Percentiles rank a stretch among this genome's conserved stretches.
Conservation (phyloP, 2,113 vertebrate species). For the Phaetusa simplex region DNA sequence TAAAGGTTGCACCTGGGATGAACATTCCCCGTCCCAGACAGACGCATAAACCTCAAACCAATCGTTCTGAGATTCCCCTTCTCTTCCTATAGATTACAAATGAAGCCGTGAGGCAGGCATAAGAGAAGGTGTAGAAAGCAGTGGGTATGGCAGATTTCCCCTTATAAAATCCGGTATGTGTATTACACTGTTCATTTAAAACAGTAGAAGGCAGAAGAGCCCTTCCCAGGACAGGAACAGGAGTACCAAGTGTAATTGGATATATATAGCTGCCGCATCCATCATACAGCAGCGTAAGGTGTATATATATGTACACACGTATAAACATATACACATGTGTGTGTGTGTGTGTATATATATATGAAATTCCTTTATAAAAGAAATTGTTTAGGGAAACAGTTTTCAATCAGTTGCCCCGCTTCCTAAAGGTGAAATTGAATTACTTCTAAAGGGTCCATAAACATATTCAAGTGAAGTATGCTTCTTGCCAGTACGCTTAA, state of each 20-base stretch:
- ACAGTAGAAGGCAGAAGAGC: not conserved
- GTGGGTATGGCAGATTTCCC: accelerated
- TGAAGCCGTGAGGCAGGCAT: not conserved
- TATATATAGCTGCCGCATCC: not conserved
- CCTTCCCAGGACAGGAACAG: not conserved
- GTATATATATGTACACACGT: no score
- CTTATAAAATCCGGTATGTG: not conserved
- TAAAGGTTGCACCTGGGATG: not conserved
- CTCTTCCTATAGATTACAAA: not conserved
- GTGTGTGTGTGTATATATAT: accelerated
- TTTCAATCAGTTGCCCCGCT: not conserved
- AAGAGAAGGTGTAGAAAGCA: not conserved
- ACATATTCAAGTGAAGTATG: not conserved
- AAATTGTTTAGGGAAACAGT: not conserved
- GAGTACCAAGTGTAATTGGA: not conserved
- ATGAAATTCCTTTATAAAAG: not conserved
- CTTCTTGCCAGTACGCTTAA: not conserved
- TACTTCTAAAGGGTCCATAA: not conserved
- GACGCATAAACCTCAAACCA: not conserved
- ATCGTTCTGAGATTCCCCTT: not conserved
- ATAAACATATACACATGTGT: accelerated
- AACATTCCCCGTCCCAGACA: not conserved
- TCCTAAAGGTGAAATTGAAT: not conserved
- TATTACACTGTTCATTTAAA: not conserved
- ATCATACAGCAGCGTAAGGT: not conserved